Base-by-base conservation (phyloP, 2,797 vertebrate species). In the Oryzias dopingdopingensis region DNA sequence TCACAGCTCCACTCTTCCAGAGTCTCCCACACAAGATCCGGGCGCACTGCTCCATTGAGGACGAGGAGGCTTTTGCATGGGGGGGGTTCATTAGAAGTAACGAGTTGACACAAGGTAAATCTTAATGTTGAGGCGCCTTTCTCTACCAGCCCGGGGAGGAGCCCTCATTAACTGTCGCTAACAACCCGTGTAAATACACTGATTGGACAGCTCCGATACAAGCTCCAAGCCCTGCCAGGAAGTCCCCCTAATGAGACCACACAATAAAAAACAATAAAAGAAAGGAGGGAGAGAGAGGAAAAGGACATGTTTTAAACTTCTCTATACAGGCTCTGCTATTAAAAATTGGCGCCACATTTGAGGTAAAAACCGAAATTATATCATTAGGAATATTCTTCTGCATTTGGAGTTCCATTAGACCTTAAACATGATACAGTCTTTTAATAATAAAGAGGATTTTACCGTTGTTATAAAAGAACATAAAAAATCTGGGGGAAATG, bases 131-230 rank as follows among this genome's bases (percentile, higher is more conserved):
- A 92, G 92, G 93, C 92, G 93, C 93, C 93, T 94, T 94, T 95
- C 93, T 95, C 94, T 92, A 90, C 90, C 92, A 86, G 89, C 89
- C 88, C 77, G 87, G 92, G 84, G 86, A 86, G 86, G 92, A 91
- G 90, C 92, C 95, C 96, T 97, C 96, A 99, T 99, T 98, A 97
- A 96, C 93, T 94, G 90, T 93, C 93, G 92, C 94, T 98, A 98
- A 97, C 95, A 96, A 97, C 94, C 95, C 95, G 94, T 96, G 96
- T 95, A 96, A 95, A 96, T 94, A 93, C 93, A 92, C 91, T 93
- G 94, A 95, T 95, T 94, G 94, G 93, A 95, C 93, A 94, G 94
- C 93, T 95, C 93, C 92, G 90, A 92, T 94, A 93, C 92, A 93
- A 91, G 91, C 92, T 92, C 88, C 86, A 89, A 91, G 92, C 92